Evolutionary conservation across 1,140 invertebrate genomes (phyloP).

Genomic region (Heterodera carotae): DNA sequence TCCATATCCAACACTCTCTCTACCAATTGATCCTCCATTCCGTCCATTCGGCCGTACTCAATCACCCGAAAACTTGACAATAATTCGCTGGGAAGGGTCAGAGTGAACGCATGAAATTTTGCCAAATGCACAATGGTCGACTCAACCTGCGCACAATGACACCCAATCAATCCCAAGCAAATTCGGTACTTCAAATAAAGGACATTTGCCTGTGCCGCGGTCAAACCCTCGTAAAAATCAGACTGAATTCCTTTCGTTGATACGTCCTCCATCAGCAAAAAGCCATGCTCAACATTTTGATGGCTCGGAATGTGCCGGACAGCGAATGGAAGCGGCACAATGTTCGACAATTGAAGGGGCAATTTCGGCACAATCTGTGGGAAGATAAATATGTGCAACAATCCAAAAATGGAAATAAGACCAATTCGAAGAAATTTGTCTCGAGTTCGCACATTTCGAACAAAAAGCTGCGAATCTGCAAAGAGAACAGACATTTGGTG

Average conservation of each 20-base stretch:
- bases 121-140: conserved; percentile 26
- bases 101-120: conserved; percentile 31
- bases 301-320: conserved; percentile 1
- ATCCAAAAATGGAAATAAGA: not conserved
- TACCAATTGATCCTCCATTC: conserved; percentile 22
- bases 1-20: conserved; percentile 27
- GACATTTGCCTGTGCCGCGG: conserved; percentile 12
- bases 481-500: not conserved
- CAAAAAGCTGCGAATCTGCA: conserved; percentile 10
- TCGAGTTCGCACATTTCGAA: conserved; percentile 24
- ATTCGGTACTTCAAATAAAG: too few relatives aligned
- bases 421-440: conserved; percentile 22
- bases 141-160: conserved; percentile 16
- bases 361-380: conserved; percentile 9
- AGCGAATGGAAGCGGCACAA: conserved; percentile 19
- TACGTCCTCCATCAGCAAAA: conserved; percentile 24
- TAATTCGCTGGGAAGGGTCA: conserved; percentile 13
- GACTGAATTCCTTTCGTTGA: conserved; percentile 12
- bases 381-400: not conserved
- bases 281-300: conserved; percentile 17
- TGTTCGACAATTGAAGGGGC: not conserved
- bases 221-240: conserved; percentile 23
- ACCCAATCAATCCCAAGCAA: too few relatives aligned
- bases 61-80: conserved; percentile 10
- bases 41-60: conserved; percentile 19